Evolutionary conservation across 2,113 vertebrate genomes (phyloP).

Genomic region (Rhodinocichla rosea): DNA sequence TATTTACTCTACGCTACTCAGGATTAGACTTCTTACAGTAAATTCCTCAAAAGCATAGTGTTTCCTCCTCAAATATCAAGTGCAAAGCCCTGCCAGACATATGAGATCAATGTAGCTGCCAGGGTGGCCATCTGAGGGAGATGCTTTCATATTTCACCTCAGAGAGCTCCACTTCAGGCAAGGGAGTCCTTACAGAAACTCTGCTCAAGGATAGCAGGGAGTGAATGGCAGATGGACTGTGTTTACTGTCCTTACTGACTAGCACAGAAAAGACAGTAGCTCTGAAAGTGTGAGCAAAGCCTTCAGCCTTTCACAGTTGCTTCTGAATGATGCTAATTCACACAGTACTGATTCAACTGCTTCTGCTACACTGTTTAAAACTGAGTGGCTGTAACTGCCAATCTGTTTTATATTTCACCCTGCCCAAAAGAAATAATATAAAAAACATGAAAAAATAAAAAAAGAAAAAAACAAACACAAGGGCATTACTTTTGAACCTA

Average conservation of each 20-base stretch:
- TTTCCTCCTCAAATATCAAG: neutral
- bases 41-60: neutral
- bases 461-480: neutral
- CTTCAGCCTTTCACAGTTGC: slow-evolving; percentile 1
- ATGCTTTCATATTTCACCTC: neutral
- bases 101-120: neutral
- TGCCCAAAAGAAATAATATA: neutral
- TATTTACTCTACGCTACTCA: neutral
- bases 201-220: neutral
- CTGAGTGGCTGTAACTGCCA: neutral
- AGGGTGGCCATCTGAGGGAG: neutral
- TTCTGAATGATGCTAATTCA: neutral
- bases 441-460: neutral
- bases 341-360: neutral
- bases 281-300: neutral
- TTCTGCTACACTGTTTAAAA: neutral
- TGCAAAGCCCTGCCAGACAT: neutral
- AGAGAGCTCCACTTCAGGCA: neutral
- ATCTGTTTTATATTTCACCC: neutral
- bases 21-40: neutral
- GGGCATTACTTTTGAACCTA: neutral
- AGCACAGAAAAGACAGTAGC: neutral
- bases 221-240: neutral
- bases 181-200: neutral
- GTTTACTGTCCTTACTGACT: neutral